A percentile compares a stretch with the other conserved stretches of the same genome.
Evolutionary conservation across 2,113 vertebrate genomes (phyloP).

Genomic region (Corythornis cristatus): DNA sequence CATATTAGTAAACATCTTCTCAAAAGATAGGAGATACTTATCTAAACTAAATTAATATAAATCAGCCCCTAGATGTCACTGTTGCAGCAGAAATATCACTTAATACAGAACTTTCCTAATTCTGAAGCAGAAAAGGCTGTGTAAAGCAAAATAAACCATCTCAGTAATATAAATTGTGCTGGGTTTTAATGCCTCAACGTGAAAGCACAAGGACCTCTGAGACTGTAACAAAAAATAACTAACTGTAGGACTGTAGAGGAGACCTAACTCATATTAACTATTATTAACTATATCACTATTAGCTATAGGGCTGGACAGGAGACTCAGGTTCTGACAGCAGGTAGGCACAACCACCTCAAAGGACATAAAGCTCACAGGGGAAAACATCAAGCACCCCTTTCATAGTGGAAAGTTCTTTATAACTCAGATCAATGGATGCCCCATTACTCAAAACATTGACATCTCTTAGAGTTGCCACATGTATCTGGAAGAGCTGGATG

Average conservation of each 20-base stretch:
- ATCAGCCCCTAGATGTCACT: constrained; percentile 77
- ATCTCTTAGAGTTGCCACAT: not conserved
- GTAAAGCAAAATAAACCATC: constrained; percentile 51
- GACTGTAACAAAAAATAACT: constrained; percentile 37
- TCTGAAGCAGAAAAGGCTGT: constrained; percentile 25
- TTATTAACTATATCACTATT: not conserved
- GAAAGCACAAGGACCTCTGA: constrained; percentile 57
- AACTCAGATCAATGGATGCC: not conserved
- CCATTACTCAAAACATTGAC: not conserved
- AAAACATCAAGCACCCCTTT: not conserved
- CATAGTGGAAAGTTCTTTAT: not conserved
- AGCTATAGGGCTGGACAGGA: not conserved
- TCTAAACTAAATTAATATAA: constrained; percentile 68
- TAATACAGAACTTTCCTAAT: constrained; percentile 28
- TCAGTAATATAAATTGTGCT: constrained; percentile 64
- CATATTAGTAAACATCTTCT: constrained; percentile 23
- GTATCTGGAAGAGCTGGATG: not conserved
- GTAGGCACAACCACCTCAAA: not conserved
- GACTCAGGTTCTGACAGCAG: not conserved
- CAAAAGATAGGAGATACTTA: not conserved
- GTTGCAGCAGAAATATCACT: constrained; percentile 72
- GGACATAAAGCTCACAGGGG: not conserved
- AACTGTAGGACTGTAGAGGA: not conserved
- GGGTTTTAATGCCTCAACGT: constrained; percentile 48
- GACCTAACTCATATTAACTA: not conserved